Base-by-base conservation (phyloP, 2,888 invertebrate species). In the Ommatoiulus sabulosus region DNA sequence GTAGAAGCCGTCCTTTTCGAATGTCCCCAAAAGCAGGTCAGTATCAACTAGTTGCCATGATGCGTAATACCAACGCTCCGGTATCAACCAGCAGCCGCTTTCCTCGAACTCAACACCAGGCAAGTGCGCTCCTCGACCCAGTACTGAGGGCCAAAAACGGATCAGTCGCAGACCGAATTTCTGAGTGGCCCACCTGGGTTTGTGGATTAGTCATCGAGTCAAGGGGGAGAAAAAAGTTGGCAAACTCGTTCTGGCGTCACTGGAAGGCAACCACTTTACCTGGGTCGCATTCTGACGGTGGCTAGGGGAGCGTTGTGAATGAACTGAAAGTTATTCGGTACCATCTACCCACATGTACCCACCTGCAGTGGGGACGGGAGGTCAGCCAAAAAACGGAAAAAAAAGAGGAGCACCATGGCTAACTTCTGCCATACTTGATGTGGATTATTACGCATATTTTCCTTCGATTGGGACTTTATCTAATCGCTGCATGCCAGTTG, bases 171-270 rank as follows among this genome's bases (percentile, higher is more conserved):
- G 63, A 63, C 63, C 63, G 63, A n/a, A n/a, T 63, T 63, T 63
- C 63, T 63, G 63, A 63, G 7, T 7, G 17, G 2, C 63, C 63
- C 63, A 63, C 20, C 63, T 20, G 63, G 63, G 4, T 63, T n/a
- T 20, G 63, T 20, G 63, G 63, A 5, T 63, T n/a, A 63, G 20
- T 63, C 63, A 63, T 57, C 57, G 17, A 17, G 17, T 57, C 17
- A 20, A 6, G 5, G 63, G 63, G 63, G 20, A 5, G 10, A 20
- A 63, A 63, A 63, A 63, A 63, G 63, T 63, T 63, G 63, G 63
- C 63, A 63, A 63, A 63, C 63, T 63, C 6, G 63, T 63, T 63
- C 63, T 63, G 63, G 20, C n/a, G 63, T 63, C 63, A 63, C 63
- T n/a, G n/a, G n/a, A 20, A 63, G 20, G 20, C 20, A 63, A 63